Evolutionary conservation across 2,888 invertebrate genomes (phyloP), one percentile per base, ranked within the genome.

Genomic region (Ypsolopha scabrella): DNA sequence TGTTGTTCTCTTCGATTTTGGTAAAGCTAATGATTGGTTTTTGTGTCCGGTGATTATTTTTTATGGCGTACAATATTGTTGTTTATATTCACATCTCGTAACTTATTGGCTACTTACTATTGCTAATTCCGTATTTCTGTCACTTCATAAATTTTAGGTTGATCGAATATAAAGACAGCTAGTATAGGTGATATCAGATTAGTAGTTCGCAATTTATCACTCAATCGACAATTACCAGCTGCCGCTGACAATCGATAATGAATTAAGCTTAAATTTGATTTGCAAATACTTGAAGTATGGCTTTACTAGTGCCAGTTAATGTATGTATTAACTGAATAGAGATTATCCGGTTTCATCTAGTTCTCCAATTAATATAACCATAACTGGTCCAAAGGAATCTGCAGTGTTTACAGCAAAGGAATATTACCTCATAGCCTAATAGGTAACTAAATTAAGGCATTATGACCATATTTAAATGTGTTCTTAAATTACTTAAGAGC

Each of bases 231-330:
- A 67, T 72, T 64, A 62, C 62, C 64, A 64, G 68, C 65, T 68
- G 71, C 66, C 63, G 67, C 64, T 68, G 64, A 59, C 60, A 69
- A 75, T 72, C 67, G 71, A 75, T 72, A 66, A 65, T 61, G 64
- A 55, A 68, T 70, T 73, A 68, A 53, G 56, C 51, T 52, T 58
- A 57, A 63, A 75, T 78, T 78, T 73, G 72, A 72, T 78, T 80
- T 79, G 77, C 78, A 75, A 80, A 77, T 78, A 33, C 8, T 45
- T 24, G 45, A 45, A 45, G 47, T 47, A 46, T 46, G n/a, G 46
- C 36, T 46, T 46, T 46, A 46, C 34, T 34, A 35, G 46, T 11
- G 10, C 35, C 35, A 37, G 48, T 48, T 13, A 36, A 13, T 48
- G 48, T 48, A 24, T 24, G 24, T 33, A 48, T 48, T 48, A 48